A percentile compares a stretch with the other conserved stretches of the same genome.
Conservation (phyloP, 1,140 invertebrate species). For the Nasonia giraulti region DNA sequence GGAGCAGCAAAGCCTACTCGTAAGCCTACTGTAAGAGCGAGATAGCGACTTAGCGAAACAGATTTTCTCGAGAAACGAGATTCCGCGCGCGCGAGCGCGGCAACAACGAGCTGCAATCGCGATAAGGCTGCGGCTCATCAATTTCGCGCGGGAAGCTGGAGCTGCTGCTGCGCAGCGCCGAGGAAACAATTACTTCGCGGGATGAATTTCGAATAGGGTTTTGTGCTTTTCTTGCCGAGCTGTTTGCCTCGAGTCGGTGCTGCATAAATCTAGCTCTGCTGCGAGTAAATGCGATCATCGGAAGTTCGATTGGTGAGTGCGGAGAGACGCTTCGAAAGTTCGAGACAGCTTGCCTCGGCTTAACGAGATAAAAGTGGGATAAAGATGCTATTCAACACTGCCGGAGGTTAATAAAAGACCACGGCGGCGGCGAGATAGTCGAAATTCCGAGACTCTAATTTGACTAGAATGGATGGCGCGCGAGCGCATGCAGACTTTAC, state of each 20-base stretch:
- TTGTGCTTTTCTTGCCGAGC: neutral
- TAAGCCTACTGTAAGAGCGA: too few relatives aligned
- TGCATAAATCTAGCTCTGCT: neutral
- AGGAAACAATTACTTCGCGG: conserved; percentile 38
- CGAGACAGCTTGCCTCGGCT: neutral
- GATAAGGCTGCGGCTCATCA: conserved; percentile 44
- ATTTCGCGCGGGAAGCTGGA: conserved; percentile 2
- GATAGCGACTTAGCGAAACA: conserved; percentile 42
- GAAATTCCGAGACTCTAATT: conserved; percentile 44
- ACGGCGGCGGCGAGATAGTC: neutral
- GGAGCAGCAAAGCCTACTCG: neutral
- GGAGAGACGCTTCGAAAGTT: too few relatives aligned
- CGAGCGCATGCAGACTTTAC: conserved; percentile 4
- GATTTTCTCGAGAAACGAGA: conserved; percentile 17
- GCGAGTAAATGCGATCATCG: neutral
- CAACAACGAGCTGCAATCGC: conserved; percentile 36
- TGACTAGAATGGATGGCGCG: neutral
- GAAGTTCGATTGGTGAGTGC: neutral
- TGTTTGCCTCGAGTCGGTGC: too few relatives aligned
- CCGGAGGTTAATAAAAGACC: conserved; percentile 8
- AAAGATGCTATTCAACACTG: neutral
- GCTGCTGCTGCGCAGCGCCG: neutral
- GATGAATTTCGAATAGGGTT: conserved; percentile 32
- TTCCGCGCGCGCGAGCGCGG: neutral
- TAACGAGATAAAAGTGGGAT: neutral